Base-by-base conservation (phyloP, 2,888 invertebrate species). In the Bembecia ichneumoniformis region DNA sequence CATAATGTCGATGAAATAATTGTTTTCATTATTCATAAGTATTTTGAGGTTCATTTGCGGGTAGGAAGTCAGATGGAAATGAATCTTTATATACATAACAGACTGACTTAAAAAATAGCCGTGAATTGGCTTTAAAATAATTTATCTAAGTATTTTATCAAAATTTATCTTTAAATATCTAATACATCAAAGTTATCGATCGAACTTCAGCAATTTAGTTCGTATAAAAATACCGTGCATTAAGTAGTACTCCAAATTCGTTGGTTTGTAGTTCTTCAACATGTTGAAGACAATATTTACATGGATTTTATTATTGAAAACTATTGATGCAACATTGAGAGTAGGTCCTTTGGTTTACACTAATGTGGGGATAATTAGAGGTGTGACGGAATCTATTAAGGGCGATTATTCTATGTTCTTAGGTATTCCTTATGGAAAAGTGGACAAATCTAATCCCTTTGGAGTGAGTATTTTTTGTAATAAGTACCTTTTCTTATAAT, bases 371-470 rank as follows among this genome's bases (percentile, higher is more conserved):
- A 45, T 50, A 10, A 58, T 78, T 3, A 52, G 57, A 5, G 79
- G 78, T 1, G 52, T 66, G n/a, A 58, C 51, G 28, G 63, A 28
- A 7, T 28, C 68, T 10, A 52, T 49, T 28, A 65, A 71, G 50
- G 68, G 71, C 0, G 61, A 65, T 3, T 77, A 70, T 36, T 58
- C 61, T 3, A 72, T 75, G 28, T 82, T 71, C 48, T 68, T 78
- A 51, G 81, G 82, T 5, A 66, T 83, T 43, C 82, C 82, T 0
- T 82, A 73, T 53, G 81, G 74, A 9, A 61, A 54, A 46, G 75
- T 82, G 0, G 58, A 78, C 44, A 58, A 66, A 20, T 51, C 53
- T 0, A 73, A 78, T 50, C 74, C 79, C 35, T 83, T 82, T 60
- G 78, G 77, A 55, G 82, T 82, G 55, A 68, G 76, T 67, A 52